Percentiles rank a stretch among this genome's conserved stretches.
phyloP scores from a whole-genome alignment of 2,888 invertebrate genomes.

The Dromius quadrimaculatus region DNA sequence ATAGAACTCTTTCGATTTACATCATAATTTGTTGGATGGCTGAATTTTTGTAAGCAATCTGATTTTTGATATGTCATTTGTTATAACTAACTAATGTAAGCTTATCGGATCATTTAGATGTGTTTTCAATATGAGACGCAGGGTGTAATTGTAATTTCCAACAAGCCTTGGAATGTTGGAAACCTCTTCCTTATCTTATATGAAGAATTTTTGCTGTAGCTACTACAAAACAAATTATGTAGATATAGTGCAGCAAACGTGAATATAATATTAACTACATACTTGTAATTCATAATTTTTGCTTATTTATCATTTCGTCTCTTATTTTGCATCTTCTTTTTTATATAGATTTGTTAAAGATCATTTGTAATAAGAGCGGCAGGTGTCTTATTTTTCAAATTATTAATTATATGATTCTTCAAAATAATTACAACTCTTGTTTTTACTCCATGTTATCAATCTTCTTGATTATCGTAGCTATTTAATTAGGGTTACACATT shows the following conservation, averaged over 20 bases:
- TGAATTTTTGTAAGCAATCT: no score
- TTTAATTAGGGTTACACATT: slow-evolving; percentile 3
- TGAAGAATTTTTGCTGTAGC: slow-evolving; percentile 25
- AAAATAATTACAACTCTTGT: slow-evolving; percentile 14
- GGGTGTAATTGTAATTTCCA: no score
- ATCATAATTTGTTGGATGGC: no score
- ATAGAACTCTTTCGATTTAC: no score
- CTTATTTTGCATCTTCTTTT: slow-evolving; percentile 29
- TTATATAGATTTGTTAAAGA: slow-evolving; percentile 31
- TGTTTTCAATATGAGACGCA: no score
- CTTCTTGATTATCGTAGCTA: neutral
- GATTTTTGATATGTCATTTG: no score
- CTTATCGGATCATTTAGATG: no score
- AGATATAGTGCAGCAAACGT: slow-evolving; percentile 21
- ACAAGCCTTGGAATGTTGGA: no score
- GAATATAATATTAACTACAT: slow-evolving; percentile 36
- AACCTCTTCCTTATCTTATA: no score
- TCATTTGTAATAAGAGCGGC: slow-evolving; percentile 30
- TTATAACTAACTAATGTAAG: no score
- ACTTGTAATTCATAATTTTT: slow-evolving; percentile 35
- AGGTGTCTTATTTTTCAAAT: slow-evolving; percentile 24
- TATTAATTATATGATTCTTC: slow-evolving; percentile 21
- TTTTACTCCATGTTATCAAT: slow-evolving; percentile 1
- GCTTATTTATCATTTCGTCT: slow-evolving; percentile 29
- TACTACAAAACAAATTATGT: slow-evolving; percentile 32